Evolutionary conservation across 2,888 invertebrate species (phyloP).

Genomic region (Omphaloscelis lunosa): DNA sequence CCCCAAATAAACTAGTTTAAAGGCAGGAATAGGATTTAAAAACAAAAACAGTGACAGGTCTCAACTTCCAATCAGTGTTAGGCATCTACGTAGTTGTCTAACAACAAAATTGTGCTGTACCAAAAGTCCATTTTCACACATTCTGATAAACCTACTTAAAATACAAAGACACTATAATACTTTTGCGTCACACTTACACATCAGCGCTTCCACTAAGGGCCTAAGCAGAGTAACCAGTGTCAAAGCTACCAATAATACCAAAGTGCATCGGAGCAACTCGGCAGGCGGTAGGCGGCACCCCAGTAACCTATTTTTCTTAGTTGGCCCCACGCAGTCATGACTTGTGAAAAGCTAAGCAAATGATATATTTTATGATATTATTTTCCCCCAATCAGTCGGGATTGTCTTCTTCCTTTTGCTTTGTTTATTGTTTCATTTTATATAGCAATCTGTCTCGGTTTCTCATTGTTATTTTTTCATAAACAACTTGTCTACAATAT

Average conservation of each 20-base stretch:
- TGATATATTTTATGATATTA: constrained; percentile 48
- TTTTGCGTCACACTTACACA: background rate
- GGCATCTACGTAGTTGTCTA: background rate
- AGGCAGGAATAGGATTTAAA: background rate
- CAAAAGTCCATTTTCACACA: background rate
- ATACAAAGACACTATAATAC: background rate
- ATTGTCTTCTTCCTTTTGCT: constrained; percentile 9
- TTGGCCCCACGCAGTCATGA: constrained; percentile 50
- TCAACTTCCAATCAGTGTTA: background rate
- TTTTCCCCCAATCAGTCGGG: constrained; percentile 25
- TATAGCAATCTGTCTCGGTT: background rate
- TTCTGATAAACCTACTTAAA: background rate
- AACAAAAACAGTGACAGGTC: background rate
- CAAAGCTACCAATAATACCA: constrained; percentile 37
- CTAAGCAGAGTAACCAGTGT: constrained; percentile 13
- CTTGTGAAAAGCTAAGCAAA: constrained; percentile 60
- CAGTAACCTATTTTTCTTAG: constrained; percentile 61
- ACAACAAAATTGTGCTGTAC: background rate
- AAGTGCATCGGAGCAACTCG: constrained; percentile 45
- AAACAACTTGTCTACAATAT: background rate
- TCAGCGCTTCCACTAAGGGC: background rate
- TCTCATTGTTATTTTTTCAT: constrained; percentile 11
- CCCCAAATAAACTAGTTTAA: background rate
- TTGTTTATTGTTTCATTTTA: constrained; percentile 40
- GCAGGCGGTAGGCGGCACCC: constrained; percentile 49